Percentiles rank a stretch among this genome's conserved stretches.
Evolutionary conservation across 2,113 vertebrate genomes (phyloP).

Genomic region (Etia nguti): DNA sequence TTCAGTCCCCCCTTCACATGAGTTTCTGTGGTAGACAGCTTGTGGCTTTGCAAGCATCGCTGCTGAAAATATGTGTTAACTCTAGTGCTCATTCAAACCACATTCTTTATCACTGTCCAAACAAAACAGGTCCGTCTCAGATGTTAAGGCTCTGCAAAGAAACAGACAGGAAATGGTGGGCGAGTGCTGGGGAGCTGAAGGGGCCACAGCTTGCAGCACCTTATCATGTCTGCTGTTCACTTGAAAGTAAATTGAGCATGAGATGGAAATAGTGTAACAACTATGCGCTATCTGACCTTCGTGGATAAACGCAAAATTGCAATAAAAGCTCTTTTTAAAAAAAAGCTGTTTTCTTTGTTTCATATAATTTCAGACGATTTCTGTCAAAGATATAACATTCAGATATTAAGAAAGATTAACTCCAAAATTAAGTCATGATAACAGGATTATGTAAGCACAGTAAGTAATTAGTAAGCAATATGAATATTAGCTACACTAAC

Average conservation of each 20-base stretch:
- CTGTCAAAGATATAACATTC: neutral
- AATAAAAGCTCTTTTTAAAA: neutral
- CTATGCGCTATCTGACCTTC: neutral
- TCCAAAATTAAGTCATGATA: neutral
- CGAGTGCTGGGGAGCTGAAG: neutral
- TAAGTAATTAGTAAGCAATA: neutral
- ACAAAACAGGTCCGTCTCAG: conserved; percentile 61
- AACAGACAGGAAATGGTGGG: conserved; percentile 64
- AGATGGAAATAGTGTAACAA: neutral
- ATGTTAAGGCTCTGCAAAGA: conserved; percentile 46
- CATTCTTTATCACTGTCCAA: conserved; percentile 67
- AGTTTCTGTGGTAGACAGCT: neutral
- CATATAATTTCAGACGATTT: neutral
- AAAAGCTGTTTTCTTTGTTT: neutral
- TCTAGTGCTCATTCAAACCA: conserved; percentile 36
- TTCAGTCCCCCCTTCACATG: neutral
- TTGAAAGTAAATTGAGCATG: neutral
- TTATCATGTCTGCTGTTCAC: conserved; percentile 21
- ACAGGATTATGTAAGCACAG: neutral
- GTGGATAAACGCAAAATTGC: neutral
- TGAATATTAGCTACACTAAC: neutral
- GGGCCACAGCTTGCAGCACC: neutral
- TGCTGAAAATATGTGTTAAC: conserved; percentile 19
- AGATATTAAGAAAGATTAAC: neutral
- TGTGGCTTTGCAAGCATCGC: conserved; percentile 17